Evolutionary conservation across 2,888 invertebrate genomes (phyloP).

Genomic region (Anodontia alba): DNA sequence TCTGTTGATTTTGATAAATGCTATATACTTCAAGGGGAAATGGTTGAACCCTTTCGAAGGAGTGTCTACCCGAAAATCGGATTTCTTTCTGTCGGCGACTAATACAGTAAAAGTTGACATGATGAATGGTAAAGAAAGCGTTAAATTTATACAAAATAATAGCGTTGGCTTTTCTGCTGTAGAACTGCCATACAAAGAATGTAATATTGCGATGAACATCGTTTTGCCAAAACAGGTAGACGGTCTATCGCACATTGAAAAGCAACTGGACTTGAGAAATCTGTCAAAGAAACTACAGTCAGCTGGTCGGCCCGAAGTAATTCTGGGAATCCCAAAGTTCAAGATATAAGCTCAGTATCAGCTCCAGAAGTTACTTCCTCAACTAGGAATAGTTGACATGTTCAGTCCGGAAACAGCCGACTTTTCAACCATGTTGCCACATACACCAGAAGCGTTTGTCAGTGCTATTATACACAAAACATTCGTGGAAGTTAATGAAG

Average conservation of each 20-base stretch:
- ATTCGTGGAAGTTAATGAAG: slow-evolving; percentile 37
- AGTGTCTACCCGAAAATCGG: slow-evolving; percentile 84
- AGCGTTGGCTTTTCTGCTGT: slow-evolving; percentile 91
- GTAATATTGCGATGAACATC: slow-evolving; percentile 41
- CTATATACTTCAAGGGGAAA: slow-evolving; percentile 86
- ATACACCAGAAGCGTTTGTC: slow-evolving; percentile 27
- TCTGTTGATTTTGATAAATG: slow-evolving; percentile 85
- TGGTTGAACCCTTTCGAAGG: slow-evolving; percentile 87
- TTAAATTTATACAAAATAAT: slow-evolving; percentile 85
- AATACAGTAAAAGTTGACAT: slow-evolving; percentile 87
- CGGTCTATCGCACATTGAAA: slow-evolving; percentile 52
- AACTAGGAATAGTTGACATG: slow-evolving; percentile 72
- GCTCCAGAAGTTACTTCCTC: slow-evolving; percentile 56
- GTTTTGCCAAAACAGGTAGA: slow-evolving; percentile 53
- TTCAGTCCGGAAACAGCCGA: slow-evolving; percentile 60
- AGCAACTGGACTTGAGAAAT: slow-evolving; percentile 11
- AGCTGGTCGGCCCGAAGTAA: slow-evolving; percentile 28
- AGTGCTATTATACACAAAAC: slow-evolving; percentile 63
- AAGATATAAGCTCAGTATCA: slow-evolving; percentile 59
- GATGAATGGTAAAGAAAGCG: slow-evolving; percentile 89
- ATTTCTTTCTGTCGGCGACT: slow-evolving; percentile 86
- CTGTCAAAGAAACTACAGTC: neutral
- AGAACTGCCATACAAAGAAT: slow-evolving; percentile 88
- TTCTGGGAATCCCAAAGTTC: slow-evolving; percentile 71
- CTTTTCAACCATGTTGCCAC: slow-evolving; percentile 49